Conservation (phyloP, 2,888 invertebrate species). For the Chaetoderma sp. region DNA sequence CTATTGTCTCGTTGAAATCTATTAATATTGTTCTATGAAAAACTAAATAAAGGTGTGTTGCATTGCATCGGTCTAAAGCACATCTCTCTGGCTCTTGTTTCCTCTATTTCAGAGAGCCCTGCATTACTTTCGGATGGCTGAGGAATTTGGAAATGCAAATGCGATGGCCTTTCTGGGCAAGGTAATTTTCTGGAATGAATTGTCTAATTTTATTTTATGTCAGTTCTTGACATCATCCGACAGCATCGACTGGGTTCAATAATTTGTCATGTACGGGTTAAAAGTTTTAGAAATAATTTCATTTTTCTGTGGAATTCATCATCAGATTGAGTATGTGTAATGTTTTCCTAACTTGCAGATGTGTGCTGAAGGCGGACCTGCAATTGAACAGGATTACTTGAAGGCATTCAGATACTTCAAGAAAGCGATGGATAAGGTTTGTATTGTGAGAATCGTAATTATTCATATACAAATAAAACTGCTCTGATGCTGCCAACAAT, state of each 20-base stretch:
- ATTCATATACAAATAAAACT: too few relatives aligned
- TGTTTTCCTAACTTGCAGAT: slow-evolving; percentile 79
- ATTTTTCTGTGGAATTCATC: background rate
- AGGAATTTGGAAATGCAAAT: slow-evolving; percentile 94
- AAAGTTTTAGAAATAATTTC: background rate
- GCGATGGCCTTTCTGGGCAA: slow-evolving; percentile 98
- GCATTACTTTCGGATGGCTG: slow-evolving; percentile 79
- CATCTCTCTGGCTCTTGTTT: too few relatives aligned
- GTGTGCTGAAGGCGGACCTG: slow-evolving; percentile 94
- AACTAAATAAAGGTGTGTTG: too few relatives aligned
- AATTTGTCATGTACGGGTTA: background rate
- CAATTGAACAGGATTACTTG: slow-evolving; percentile 91
- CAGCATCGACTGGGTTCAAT: background rate
- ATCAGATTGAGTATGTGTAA: slow-evolving; percentile 2
- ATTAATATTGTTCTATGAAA: too few relatives aligned
- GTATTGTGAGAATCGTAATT: slow-evolving; percentile 4
- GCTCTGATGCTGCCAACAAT: too few relatives aligned
- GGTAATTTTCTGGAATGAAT: slow-evolving; percentile 71
- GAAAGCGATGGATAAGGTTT: slow-evolving; percentile 87
- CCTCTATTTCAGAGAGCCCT: slow-evolving; percentile 64
- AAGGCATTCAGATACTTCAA: slow-evolving; percentile 95
- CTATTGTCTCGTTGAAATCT: too few relatives aligned
- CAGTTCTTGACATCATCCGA: background rate
- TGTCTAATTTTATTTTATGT: background rate
- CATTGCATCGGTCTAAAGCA: too few relatives aligned